A percentile compares a stretch with the other conserved stretches of the same genome.
phyloP scores from a whole-genome alignment of 2,113 vertebrate genomes.

The rat (Rattus norvegicus) region GRCr8 NC_086029.1:15637501-15638000 shows the following conservation, averaged over 20 bases:
- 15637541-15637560: conserved; percentile 49
- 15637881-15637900: conserved; percentile 3
- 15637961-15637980: neutral
- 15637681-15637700: neutral
- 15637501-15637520: conserved; percentile 18
- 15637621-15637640: neutral
- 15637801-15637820: conserved; percentile 29
- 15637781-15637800: conserved; percentile 28
- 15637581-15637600: neutral
- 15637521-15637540: conserved; percentile 5
- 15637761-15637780: conserved; percentile 48
- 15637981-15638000: neutral
- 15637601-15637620: neutral
- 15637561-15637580: conserved; percentile 26
- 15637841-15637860: neutral
- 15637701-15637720: conserved; percentile 24
- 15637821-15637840: conserved; percentile 8
- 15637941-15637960: neutral
- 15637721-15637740: neutral
- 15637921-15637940: neutral
- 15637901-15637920: neutral
- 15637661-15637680: neutral
- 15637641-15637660: neutral
- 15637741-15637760: neutral
- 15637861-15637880: neutral